Conservation (phyloP, 2,888 invertebrate genomes). For the Nomada hirtipes region DNA sequence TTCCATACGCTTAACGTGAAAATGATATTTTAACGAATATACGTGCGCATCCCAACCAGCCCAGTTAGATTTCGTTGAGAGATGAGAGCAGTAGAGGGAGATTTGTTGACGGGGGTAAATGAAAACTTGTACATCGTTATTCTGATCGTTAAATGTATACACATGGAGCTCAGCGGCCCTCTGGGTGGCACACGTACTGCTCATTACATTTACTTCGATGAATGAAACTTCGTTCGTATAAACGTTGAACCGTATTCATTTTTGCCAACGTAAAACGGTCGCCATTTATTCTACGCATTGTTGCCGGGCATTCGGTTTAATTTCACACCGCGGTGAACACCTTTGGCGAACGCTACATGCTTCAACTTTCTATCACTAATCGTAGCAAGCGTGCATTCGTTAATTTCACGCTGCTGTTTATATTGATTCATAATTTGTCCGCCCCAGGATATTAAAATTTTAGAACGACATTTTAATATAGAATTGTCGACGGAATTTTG, state of each 20-base stretch:
- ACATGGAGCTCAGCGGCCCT: no score
- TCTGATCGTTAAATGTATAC: conserved; percentile 4
- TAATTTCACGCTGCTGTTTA: no score
- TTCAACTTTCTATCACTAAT: no score
- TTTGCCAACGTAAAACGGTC: neutral
- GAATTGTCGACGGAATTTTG: no score
- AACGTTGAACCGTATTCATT: neutral
- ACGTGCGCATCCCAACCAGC: neutral
- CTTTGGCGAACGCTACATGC: neutral
- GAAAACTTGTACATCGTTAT: conserved; percentile 18
- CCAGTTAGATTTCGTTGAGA: neutral
- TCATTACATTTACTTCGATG: neutral
- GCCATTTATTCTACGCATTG: neutral
- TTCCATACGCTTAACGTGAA: no score
- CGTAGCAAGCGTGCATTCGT: no score
- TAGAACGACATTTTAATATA: no score
- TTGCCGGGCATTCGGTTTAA: no score
- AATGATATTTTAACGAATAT: neutral
- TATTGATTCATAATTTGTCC: no score
- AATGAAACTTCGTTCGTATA: conserved; percentile 1
- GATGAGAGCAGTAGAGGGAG: neutral
- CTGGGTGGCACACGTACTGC: neutral
- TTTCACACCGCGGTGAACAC: neutral
- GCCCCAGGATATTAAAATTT: no score
- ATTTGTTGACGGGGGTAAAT: neutral